Base-by-base conservation (phyloP, 2,113 vertebrate species). In the Xiphorhynchus elegans region DNA sequence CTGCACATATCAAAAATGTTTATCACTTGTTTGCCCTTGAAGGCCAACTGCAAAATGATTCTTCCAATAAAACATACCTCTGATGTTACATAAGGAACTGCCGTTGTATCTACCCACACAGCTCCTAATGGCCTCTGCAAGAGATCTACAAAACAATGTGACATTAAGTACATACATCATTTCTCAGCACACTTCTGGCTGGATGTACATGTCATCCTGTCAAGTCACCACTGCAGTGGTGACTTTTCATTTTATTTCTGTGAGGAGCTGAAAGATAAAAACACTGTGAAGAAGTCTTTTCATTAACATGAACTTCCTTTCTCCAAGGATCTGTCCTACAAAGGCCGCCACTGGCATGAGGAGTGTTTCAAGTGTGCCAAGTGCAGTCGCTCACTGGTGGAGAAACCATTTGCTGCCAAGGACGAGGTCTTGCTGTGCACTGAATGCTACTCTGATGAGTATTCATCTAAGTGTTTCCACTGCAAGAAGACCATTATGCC, bases 401-500 rank as follows among this genome's bases (percentile, higher is more conserved):
- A 98, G 96, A 98, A 98, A 59, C 98, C 98, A 1, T 98, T 98
- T 86, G 98, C 97, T 91, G 98, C 97, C 96, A 98, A 98, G 96
- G 98, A 98, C 0, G 98, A 98, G 58, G 92, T 95, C 53, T 93
- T 98, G 91, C 95, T 98, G 42, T 98, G 98, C 53, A 98, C 98
- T 0, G 97, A 98, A n/a, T 98, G 98, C 52, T 98, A 98, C 81
- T 98, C 98, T 20, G 96, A 97, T 10, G 97, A 98, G 59, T 98
- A 98, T 66, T 98, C 98, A 63, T 98, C 98, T 60, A 98, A 97
- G 83, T 98, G 98, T 93, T 98, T 98, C 84, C 97, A 98, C 78
- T 98, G 98, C 97, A 98, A 97, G 95, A 98, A 90, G 91, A 97
- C 97, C 91, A 98, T 98, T 93, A 98, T 98, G 98, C 98, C 98